These are phyloP conservation scores for Tricholaema leucomelas DNA, from an alignment of 2,113 vertebrate genomes.

Conservation along the genomic window DNA sequence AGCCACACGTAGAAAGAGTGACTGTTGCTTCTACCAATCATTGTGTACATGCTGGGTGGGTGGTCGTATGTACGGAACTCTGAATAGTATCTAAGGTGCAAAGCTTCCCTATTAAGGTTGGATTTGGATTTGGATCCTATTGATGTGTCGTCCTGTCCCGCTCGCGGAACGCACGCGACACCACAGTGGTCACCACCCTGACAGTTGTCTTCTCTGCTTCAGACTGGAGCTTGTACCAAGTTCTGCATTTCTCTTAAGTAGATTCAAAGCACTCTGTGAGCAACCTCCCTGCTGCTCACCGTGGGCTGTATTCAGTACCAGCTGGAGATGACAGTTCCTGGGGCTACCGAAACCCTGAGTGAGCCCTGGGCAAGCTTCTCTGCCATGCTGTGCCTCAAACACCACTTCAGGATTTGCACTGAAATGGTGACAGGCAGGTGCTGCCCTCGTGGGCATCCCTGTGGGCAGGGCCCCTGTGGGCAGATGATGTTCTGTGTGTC, in stretches of 20 bases:
- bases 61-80: no score
- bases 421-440: background rate
- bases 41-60: no score
- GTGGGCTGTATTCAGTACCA: background rate
- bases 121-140: no score
- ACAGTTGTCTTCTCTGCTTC: background rate
- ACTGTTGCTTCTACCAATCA: no score
- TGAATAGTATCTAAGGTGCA: no score
- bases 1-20: no score
- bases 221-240: background rate
- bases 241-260: background rate
- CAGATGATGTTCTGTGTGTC: background rate
- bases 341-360: background rate
- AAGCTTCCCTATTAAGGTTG: no score
- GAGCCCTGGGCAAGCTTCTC: background rate
- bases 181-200: background rate
- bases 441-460: background rate
- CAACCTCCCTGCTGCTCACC: background rate
- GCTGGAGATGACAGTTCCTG: no score
- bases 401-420: rapidly evolving
- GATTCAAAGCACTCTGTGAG: background rate
- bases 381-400: background rate
- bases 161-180: no score
- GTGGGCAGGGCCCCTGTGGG: rapidly evolving
- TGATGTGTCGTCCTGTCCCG: no score